These are phyloP conservation scores for Yponomeuta evonymella DNA, from an alignment of 2,888 invertebrate species.

Conservation along the genomic window DNA sequence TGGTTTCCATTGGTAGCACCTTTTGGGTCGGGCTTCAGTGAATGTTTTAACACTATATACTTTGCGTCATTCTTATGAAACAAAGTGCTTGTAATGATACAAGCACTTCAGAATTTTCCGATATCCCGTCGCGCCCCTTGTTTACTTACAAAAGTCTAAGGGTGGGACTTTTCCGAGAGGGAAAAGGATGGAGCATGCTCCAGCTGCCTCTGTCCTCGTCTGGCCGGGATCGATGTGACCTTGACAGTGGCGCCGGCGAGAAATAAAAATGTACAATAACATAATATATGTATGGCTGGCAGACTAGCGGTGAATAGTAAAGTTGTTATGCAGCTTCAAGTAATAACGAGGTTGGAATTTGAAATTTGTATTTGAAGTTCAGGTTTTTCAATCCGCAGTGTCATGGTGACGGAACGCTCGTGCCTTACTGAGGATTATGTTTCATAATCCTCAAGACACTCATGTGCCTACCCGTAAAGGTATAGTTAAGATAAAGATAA, in stretches of 20 bases:
- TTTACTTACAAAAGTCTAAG: neutral
- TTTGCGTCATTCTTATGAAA: too few species aligned
- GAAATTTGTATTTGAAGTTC: too few species aligned
- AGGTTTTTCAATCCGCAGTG: too few species aligned
- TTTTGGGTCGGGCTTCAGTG: too few species aligned
- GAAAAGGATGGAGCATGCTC: neutral
- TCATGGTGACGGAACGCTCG: too few species aligned
- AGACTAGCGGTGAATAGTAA: neutral
- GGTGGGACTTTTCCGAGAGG: neutral
- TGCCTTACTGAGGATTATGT: too few species aligned
- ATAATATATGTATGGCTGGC: neutral
- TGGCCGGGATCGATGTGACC: constrained; percentile 60
- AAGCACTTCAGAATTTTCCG: neutral
- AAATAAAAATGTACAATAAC: constrained; percentile 14
- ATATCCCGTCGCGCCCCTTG: neutral
- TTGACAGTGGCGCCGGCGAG: constrained; percentile 46
- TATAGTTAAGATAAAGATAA: too few species aligned
- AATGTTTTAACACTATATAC: too few species aligned
- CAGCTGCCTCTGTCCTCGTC: constrained; percentile 33
- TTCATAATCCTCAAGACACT: too few species aligned
- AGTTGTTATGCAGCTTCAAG: neutral
- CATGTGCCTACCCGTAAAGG: too few species aligned
- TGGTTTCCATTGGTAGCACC: too few species aligned
- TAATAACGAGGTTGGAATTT: neutral
- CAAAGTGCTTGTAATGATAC: too few species aligned